These are phyloP conservation scores for Imbricaverruca yamaguchii DNA, from an alignment of 2,888 invertebrate species.

Conservation along the genomic window DNA sequence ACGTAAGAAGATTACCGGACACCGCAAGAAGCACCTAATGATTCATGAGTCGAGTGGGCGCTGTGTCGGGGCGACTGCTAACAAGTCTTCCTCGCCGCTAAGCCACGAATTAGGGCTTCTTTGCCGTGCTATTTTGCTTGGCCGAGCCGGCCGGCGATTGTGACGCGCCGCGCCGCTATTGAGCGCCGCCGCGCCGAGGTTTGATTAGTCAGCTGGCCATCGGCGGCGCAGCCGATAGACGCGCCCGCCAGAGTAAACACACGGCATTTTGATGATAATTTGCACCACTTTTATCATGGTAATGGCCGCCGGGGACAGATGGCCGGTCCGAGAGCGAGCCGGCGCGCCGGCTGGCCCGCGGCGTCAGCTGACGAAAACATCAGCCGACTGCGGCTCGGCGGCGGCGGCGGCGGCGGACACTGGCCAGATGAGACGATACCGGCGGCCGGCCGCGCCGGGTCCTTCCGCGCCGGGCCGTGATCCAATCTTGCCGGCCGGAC, in stretches of 20 bases:
- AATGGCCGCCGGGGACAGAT: not conserved
- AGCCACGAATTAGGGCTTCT: constrained; percentile 10
- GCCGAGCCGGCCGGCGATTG: not conserved
- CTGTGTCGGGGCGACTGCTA: not conserved
- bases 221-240: not conserved
- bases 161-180: not conserved
- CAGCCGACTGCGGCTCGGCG: too few relatives aligned
- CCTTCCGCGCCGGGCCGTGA: not conserved
- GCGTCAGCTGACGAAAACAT: too few relatives aligned
- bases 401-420: not conserved
- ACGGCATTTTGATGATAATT: constrained; percentile 13
- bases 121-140: not conserved
- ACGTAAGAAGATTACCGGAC: constrained; percentile 6
- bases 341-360: too few relatives aligned
- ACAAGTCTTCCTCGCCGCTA: not conserved
- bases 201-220: constrained; percentile 10
- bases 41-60: constrained; percentile 18
- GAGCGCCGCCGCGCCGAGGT: not conserved
- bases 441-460: not conserved
- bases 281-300: constrained; percentile 16
- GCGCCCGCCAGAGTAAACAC: constrained; percentile 6
- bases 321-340: not conserved
- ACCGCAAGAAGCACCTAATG: constrained; percentile 18
- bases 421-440: not conserved
- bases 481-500: not conserved